A percentile compares a stretch with the other conserved stretches of the same genome.
These are phyloP conservation scores for Masnerella sp. DNA, from an alignment of 2,888 invertebrate species.

Conservation along the genomic window DNA sequence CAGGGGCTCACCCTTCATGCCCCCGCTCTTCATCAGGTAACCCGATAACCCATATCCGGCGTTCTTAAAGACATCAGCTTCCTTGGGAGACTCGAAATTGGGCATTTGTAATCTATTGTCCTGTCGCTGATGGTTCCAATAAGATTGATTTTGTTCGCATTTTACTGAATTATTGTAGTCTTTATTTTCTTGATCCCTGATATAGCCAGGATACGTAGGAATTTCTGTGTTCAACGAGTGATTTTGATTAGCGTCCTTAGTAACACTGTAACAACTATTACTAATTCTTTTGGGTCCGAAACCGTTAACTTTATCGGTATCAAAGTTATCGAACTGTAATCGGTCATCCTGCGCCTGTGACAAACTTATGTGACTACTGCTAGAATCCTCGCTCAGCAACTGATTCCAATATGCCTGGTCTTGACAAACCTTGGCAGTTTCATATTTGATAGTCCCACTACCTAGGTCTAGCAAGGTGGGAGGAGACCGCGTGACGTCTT, in stretches of 20 bases:
- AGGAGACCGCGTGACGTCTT: slow-evolving; percentile 80
- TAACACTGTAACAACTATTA: slow-evolving; percentile 57
- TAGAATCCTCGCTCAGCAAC: slow-evolving; percentile 75
- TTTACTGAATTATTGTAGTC: too few species aligned
- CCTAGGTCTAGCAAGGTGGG: slow-evolving; percentile 86
- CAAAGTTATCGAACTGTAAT: slow-evolving; percentile 70
- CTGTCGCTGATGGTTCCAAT: slow-evolving; percentile 65
- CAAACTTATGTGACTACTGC: slow-evolving; percentile 73
- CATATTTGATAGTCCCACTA: slow-evolving; percentile 83
- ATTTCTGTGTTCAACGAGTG: slow-evolving; percentile 45
- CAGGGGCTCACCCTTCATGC: slow-evolving; percentile 61
- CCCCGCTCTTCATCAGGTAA: slow-evolving; percentile 50
- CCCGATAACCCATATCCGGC: slow-evolving; percentile 21
- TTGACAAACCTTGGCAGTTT: slow-evolving; percentile 77
- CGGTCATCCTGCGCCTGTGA: slow-evolving; percentile 80
- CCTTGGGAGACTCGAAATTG: slow-evolving; percentile 66
- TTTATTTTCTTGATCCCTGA: slow-evolving; percentile 61
- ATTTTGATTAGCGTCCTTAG: slow-evolving; percentile 65
- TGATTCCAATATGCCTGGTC: slow-evolving; percentile 74
- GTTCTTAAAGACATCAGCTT: slow-evolving; percentile 48
- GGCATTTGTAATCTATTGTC: slow-evolving; percentile 65
- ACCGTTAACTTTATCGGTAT: slow-evolving; percentile 64
- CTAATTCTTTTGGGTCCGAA: slow-evolving; percentile 60
- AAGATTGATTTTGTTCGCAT: slow-evolving; percentile 63
- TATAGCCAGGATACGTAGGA: slow-evolving; percentile 61